Conservation (phyloP, 1,140 invertebrate genomes). For the Homalodisca vitripennis region DNA sequence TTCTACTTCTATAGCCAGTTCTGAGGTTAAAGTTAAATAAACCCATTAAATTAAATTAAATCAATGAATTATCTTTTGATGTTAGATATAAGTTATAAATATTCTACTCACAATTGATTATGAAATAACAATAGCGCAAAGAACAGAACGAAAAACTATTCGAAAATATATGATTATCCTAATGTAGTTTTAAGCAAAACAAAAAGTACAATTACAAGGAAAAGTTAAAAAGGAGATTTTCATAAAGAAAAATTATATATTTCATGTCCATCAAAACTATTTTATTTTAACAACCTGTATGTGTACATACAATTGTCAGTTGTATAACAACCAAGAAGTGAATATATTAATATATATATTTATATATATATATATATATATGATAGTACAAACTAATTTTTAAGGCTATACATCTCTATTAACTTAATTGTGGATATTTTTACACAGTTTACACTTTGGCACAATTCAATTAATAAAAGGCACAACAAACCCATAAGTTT, state of each 20-base stretch:
- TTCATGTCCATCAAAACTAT: constrained; percentile 11
- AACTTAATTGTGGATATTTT: constrained; percentile 22
- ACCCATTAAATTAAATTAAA: too few species aligned
- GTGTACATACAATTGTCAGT: constrained; percentile 23
- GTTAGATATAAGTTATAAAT: too few species aligned
- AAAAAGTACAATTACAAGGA: too few species aligned
- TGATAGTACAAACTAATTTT: constrained; percentile 18
- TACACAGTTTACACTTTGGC: background rate
- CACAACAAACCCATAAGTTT: constrained; percentile 1
- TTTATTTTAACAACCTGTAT: constrained; percentile 22
- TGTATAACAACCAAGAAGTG: constrained; percentile 26
- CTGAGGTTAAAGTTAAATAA: too few species aligned
- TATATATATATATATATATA: background rate
- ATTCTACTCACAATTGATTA: too few species aligned
- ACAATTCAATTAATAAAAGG: constrained; percentile 13
- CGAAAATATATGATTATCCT: too few species aligned
- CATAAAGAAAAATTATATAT: background rate
- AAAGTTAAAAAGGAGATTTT: too few species aligned
- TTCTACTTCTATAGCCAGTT: too few species aligned
- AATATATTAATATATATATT: constrained; percentile 24
- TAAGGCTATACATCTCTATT: constrained; percentile 20
- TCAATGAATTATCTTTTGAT: too few species aligned
- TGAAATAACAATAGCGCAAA: too few species aligned
- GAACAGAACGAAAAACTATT: too few species aligned
- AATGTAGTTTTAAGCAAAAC: too few species aligned